Base-by-base conservation (phyloP, 2,113 vertebrate species). In the Triplophysa siluroides region DNA sequence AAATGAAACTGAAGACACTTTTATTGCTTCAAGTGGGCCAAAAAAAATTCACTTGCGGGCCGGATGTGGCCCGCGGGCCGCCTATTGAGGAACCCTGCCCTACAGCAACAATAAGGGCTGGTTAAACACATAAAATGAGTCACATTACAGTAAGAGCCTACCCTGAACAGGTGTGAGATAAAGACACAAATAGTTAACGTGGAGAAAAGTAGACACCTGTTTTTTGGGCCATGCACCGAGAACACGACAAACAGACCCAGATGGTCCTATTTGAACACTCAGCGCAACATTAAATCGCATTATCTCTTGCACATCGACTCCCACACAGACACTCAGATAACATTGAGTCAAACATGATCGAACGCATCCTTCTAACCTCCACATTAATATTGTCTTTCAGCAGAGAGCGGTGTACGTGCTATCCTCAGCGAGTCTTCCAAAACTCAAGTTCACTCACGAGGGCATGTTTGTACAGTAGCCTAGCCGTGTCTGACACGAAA, bases 391-490 rank as follows among this genome's bases (percentile, higher is more conserved):
- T 58, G 69, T 72, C 11, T 72, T 72, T 72, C 69, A 58, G 69
- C 11, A 72, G 5, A 33, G 11, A 26, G 6, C 26, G 58, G 69
- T 72, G 69, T 72, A 72, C 69, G 69, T 72, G 69, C 69, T 14
- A 72, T 72, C 50, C n/a, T 38, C 52, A 72, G 19, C 29, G 69
- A 72, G 26, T 38, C 52, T 52, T 58, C 33, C 2, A 38, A 12
- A 72, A 13, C 26, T 26, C 13, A 26, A 50, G 69, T 72, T 72
- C 52, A 72, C 4, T 58, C 38, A 38, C 33, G 13, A 72, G 69
- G 69, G 26, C 52, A 72, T 72, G 69, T 72, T 72, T 72, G 69
- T 72, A 58, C 69, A 72, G 52, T 58, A 72, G 54, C 18, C 33
- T n/a, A 58, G 69, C 50, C 4, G 14, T 18, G 50, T 52, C 3